phyloP scores from a whole-genome alignment of 2,797 vertebrate genomes.

The Champsocephalus esox region DNA sequence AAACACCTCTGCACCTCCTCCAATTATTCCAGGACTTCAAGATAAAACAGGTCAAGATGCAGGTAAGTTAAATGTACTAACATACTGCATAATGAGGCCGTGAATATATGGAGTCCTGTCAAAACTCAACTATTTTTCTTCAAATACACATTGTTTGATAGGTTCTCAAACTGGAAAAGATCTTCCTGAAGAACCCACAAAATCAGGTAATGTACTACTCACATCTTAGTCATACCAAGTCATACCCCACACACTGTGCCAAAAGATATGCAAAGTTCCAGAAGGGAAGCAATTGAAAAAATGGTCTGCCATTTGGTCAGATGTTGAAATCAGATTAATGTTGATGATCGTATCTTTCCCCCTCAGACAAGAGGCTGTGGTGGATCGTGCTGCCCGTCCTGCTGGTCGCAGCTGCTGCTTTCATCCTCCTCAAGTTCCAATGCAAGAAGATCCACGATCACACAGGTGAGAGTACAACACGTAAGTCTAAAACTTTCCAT shows the following conservation, averaged over 20 bases:
- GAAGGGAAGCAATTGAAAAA: no score
- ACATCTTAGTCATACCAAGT: no score
- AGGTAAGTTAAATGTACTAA: conserved; percentile 14
- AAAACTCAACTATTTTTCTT: neutral
- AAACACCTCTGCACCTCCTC: neutral
- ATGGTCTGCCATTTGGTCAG: neutral
- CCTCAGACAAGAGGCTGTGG: conserved; percentile 72
- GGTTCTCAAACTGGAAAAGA: conserved; percentile 15
- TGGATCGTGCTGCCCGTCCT: conserved; percentile 71
- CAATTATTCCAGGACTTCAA: accelerated
- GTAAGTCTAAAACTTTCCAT: no score
- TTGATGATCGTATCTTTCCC: neutral
- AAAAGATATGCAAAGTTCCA: no score
- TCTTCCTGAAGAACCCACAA: accelerated
- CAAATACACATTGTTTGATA: conserved; percentile 17
- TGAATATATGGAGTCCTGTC: neutral
- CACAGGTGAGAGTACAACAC: conserved; percentile 67
- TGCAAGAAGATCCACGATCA: conserved; percentile 77
- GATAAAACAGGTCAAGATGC: accelerated
- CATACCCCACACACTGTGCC: no score
- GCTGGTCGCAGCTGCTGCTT: conserved; percentile 29
- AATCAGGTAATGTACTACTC: conserved; percentile 50
- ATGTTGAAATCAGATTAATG: neutral
- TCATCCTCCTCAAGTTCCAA: conserved; percentile 69
- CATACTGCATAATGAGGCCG: neutral